Base-by-base conservation (phyloP, 2,113 vertebrate genomes). In the Epinephelus cyanopodus region DNA sequence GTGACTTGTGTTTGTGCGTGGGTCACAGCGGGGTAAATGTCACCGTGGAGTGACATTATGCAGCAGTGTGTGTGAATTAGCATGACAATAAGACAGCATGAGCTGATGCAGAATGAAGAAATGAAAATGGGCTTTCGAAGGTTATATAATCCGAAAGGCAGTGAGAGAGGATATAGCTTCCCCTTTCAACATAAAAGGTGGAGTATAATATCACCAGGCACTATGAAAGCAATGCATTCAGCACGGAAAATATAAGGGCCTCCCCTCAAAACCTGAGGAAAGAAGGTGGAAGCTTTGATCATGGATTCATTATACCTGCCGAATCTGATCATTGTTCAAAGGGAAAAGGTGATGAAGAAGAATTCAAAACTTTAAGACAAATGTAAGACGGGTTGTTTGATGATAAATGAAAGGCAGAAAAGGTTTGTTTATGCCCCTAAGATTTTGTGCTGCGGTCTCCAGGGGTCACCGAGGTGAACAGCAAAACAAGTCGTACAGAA, bases 81-180 rank as follows among this genome's bases (percentile, higher is more conserved):
- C 48, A 86, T 72, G 58, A 89, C 18, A 19, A 69, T 45, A 61
- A 50, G 13, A 58, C n/a, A 18, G 53, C 11, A 62, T 64, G 77
- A 74, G 54, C 56, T 37, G 39, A 71, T 53, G 60, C 53, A 58
- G 72, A 5, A 58, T 10, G 56, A 14, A 63, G 50, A 66, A 39
- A 65, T 76, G 29, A 67, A 70, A 83, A 84, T 13, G 47, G 19
- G 58, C 6, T 52, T 10, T 25, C 10, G 29, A 18, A 39, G 12
- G 23, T 13, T 19, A 37, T 19, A 37, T 47, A 27, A 77, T 61
- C 19, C 17, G 37, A 73, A 37, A 52, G 18, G n/a, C 12, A 4
- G 25, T 37, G 18, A 33, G 45, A 27, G 37, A 72, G 65, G 66
- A 58, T 21, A 27, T 3, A 11, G 54, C 29, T 69, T 75, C 33